Conservation (phyloP, 2,113 vertebrate genomes). For the Ursus arctos region DNA sequence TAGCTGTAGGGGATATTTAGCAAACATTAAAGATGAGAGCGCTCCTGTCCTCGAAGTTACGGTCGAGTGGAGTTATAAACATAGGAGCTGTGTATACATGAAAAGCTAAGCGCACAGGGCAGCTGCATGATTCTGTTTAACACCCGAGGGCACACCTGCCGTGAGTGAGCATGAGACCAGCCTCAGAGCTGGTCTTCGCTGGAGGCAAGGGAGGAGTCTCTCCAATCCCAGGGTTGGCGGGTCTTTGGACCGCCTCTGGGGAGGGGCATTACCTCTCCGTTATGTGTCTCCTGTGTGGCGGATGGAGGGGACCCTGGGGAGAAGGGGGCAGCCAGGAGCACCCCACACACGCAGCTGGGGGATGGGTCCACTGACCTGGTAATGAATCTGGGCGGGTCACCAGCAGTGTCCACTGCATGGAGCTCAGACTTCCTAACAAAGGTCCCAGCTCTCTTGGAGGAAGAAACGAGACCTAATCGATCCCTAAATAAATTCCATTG, state of each 20-base stretch:
- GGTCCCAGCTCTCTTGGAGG: background rate
- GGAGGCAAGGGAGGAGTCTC: background rate
- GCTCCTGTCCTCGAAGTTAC: fast-evolving
- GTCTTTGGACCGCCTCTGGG: background rate
- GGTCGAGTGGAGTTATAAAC: fast-evolving
- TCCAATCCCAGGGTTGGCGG: fast-evolving
- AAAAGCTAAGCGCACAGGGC: background rate
- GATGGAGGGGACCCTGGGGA: background rate
- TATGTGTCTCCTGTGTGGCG: background rate
- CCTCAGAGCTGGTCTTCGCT: fast-evolving
- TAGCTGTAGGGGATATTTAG: background rate
- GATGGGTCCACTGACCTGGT: fast-evolving
- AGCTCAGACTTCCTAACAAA: background rate
- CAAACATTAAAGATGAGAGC: too few species aligned
- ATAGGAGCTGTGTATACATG: fast-evolving
- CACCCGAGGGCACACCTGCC: too few species aligned
- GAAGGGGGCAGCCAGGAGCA: background rate
- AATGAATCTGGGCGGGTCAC: background rate
- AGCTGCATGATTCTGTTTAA: fast-evolving
- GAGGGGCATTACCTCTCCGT: too few species aligned
- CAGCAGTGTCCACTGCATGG: fast-evolving
- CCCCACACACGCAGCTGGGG: fast-evolving
- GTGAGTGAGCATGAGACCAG: fast-evolving
- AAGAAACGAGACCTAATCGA: too few species aligned
- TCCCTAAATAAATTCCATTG: background rate